Conservation (phyloP, 2,888 invertebrate species). For the Tetropium fuscum region DNA sequence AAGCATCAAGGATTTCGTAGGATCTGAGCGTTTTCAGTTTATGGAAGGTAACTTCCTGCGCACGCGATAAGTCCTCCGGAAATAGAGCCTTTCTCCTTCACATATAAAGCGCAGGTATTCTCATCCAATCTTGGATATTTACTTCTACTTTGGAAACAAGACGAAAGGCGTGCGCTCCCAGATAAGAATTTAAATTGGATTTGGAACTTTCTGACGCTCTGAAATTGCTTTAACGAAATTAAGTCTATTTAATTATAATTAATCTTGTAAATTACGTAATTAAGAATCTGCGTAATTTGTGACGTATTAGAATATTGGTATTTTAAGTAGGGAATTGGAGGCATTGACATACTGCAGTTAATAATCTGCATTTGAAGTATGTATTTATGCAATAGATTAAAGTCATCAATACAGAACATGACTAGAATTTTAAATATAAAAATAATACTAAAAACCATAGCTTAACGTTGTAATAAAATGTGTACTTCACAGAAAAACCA, state of each 20-base stretch:
- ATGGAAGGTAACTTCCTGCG: conserved; percentile 61
- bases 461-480: too few species aligned
- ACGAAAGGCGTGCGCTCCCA: conserved; percentile 35
- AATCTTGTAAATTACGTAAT: conserved; percentile 31
- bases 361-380: too few species aligned
- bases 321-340: too few species aligned
- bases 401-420: too few species aligned
- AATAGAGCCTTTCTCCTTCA: conserved; percentile 48
- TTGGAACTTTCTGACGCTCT: conserved; percentile 30
- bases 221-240: conserved; percentile 23
- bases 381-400: too few species aligned
- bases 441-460: too few species aligned
- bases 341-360: too few species aligned
- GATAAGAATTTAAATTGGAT: conserved; percentile 50
- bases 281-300: too few species aligned
- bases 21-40: conserved; percentile 62
- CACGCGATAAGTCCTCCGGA: conserved; percentile 56
- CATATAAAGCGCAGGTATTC: conserved; percentile 38
- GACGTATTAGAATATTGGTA: neutral
- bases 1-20: conserved; percentile 61
- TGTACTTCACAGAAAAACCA: too few species aligned
- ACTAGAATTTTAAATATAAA: too few species aligned
- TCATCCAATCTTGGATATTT: conserved; percentile 34
- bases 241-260: conserved; percentile 22
- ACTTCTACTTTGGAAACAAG: conserved; percentile 35